Percentiles rank a stretch among this genome's conserved stretches.
These are phyloP conservation scores for Pangasius mekongensis DNA, from an alignment of 2,797 vertebrate genomes.

Conservation along the genomic window DNA sequence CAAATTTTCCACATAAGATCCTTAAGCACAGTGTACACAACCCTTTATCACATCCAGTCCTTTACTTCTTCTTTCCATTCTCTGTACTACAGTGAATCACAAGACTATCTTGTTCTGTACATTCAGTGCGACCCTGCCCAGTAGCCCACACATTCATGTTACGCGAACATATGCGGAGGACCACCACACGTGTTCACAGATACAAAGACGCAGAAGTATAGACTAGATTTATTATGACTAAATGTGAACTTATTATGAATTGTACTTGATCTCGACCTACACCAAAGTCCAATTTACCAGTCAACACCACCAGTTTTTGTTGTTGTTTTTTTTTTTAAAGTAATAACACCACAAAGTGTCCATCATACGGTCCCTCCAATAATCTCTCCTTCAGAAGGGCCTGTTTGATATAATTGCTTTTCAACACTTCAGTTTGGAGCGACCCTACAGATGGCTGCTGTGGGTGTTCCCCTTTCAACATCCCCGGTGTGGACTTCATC, in stretches of 20 bases:
- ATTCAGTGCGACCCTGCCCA: background rate
- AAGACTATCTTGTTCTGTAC: no score
- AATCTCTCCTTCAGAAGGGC: background rate
- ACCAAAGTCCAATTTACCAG: background rate
- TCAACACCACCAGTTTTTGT: background rate
- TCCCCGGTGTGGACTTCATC: slow-evolving; percentile 1
- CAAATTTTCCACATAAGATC: no score
- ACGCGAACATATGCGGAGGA: background rate
- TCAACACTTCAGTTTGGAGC: background rate
- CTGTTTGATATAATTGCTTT: background rate
- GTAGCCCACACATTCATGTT: background rate
- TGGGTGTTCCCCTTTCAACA: slow-evolving; percentile 25
- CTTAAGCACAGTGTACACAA: background rate
- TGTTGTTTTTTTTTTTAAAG: background rate
- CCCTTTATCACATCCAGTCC: no score
- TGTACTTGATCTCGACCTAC: background rate
- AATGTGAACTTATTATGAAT: background rate
- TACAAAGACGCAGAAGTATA: background rate
- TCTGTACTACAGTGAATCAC: background rate
- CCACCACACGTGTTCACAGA: background rate
- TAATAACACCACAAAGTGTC: background rate
- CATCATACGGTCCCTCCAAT: background rate
- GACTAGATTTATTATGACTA: background rate
- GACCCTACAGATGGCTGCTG: background rate
- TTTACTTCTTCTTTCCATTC: background rate